Evolutionary conservation across 1,140 invertebrate genomes (phyloP), one percentile per base, ranked within the genome.

Genomic region (Piezodorus guildinii): DNA sequence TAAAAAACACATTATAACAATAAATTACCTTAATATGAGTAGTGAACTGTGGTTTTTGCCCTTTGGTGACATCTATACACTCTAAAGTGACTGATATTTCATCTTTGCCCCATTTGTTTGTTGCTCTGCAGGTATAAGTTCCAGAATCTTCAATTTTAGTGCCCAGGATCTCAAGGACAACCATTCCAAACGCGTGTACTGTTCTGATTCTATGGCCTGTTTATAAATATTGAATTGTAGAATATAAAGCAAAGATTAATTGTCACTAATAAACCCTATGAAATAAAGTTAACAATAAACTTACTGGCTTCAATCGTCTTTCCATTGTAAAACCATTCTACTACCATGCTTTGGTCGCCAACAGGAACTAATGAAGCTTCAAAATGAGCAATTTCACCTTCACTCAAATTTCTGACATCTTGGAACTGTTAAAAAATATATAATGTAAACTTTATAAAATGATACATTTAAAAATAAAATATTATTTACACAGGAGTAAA

Each of bases 321-420:
- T 43, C 87, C 90, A 74, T 99, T 94, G 71, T 90, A 96, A 79
- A 95, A 95, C 95, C 95, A 99, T 79, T 98, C 93, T 27, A 98
- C 91, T 27, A 87, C 83, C 94, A 98, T 97, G 27, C 86, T 91
- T 72, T 96, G 91, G 74, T 98, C 94, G 23, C 93, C 93, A 60
- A 92, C 86, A 14, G 94, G 94, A 51, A 91, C 87, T 0, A 98
- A 78, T 45, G 90, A 91, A 16, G 91, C 94, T 77, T 97, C 94
- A 73, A 95, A 96, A 72, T 94, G 91, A 70, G 91, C 91, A 69
- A 94, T 87, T 76, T 94, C 90, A 46, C 91, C 90, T 78, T 94
- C 91, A 14, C 82, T 86, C 16, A 94, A 77, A 69, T 92, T 90
- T 8, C 78, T 78, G 54, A 94, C 78, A 69, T 91, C 85, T 69